These are phyloP conservation scores for Perodicticus potto DNA, from an alignment of 2,797 vertebrate genomes.

Conservation along the genomic window DNA sequence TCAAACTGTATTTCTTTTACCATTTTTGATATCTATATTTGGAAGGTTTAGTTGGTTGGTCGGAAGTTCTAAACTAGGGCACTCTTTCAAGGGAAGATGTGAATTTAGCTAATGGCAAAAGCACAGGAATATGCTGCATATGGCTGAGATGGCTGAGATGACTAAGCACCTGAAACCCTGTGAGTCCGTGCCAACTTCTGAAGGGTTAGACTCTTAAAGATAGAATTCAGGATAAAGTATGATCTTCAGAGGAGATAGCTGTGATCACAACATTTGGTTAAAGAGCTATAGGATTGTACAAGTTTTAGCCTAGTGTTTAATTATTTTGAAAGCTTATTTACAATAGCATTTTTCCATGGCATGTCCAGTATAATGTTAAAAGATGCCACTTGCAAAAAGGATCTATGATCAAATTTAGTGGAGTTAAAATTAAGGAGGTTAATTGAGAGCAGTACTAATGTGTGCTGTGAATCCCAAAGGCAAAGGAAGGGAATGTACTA, in stretches of 20 bases:
- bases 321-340: slow-evolving; percentile 47
- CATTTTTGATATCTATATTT: not conserved
- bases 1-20: not conserved
- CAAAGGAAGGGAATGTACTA: not conserved
- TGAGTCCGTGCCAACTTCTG: not conserved
- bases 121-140: not conserved
- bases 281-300: not conserved
- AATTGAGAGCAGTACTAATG: not conserved
- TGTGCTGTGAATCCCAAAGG: not conserved
- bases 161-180: not conserved
- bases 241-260: slow-evolving; percentile 6
- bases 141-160: not conserved
- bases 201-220: slow-evolving; percentile 38
- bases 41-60: not conserved
- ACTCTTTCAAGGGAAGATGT: not conserved
- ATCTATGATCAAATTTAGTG: not conserved
- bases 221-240: not conserved
- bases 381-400: slow-evolving; percentile 14
- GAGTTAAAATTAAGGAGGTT: not conserved
- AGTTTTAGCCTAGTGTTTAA: not conserved
- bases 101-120: not conserved
- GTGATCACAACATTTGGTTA: not conserved
- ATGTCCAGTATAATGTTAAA: not conserved
- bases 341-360: not conserved
- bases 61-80: not conserved